phyloP scores from a whole-genome alignment of 2,888 invertebrate genomes.

The Ophioninae sp. region DNA sequence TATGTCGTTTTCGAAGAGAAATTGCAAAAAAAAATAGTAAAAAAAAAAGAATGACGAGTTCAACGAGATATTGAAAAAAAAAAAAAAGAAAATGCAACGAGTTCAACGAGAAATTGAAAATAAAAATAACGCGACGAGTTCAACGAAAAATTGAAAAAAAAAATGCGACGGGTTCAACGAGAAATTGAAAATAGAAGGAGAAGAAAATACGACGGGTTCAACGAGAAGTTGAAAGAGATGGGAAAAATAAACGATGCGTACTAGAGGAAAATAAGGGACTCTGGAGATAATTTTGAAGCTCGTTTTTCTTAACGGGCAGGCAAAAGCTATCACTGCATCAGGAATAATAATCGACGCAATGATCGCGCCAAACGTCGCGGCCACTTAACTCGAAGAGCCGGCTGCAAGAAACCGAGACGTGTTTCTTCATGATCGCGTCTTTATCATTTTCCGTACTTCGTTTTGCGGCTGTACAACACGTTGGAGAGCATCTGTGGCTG shows the following conservation, averaged over 20 bases:
- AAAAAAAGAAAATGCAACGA: too few species aligned
- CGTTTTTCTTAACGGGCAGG: slow-evolving; percentile 39
- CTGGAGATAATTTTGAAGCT: slow-evolving; percentile 56
- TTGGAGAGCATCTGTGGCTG: slow-evolving; percentile 11
- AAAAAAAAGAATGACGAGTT: too few species aligned
- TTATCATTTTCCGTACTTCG: slow-evolving; percentile 60
- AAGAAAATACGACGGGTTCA: too few species aligned
- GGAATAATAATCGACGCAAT: slow-evolving; percentile 63
- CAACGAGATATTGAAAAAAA: neutral
- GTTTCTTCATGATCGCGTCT: slow-evolving; percentile 63
- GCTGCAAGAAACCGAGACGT: slow-evolving; percentile 60
- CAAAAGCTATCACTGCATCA: slow-evolving; percentile 49
- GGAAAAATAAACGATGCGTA: neutral
- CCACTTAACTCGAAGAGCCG: slow-evolving; percentile 59
- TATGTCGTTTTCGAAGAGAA: too few species aligned
- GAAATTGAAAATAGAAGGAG: neutral
- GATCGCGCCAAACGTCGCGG: slow-evolving; percentile 58
- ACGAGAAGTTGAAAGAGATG: slow-evolving; percentile 2
- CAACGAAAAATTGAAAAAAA: too few species aligned
- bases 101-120: neutral
- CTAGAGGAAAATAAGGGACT: slow-evolving; percentile 14
- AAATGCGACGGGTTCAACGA: neutral
- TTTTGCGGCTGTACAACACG: slow-evolving; percentile 45
- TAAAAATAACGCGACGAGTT: too few species aligned
- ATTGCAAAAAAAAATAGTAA: too few species aligned